These are phyloP conservation scores for Alauda arvensis DNA, from an alignment of 2,797 vertebrate genomes.

Conservation along the genomic window DNA sequence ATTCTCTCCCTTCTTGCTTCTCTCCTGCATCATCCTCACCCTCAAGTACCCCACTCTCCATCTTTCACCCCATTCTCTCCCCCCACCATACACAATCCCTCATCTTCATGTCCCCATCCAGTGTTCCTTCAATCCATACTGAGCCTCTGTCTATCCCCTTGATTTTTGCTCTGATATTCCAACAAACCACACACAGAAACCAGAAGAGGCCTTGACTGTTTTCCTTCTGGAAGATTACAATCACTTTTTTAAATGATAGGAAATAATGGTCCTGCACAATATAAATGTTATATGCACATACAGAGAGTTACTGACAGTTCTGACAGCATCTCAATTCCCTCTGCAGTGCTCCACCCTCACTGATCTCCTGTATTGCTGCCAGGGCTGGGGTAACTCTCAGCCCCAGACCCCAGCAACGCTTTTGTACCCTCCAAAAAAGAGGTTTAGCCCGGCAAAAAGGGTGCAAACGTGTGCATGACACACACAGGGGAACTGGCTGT, in stretches of 20 bases:
- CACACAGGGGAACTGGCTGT: background rate
- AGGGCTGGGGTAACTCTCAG: background rate
- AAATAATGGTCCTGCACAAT: background rate
- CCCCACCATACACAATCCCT: background rate
- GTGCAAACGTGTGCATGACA: background rate
- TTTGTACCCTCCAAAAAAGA: background rate
- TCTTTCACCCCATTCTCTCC: background rate
- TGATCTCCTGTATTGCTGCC: background rate
- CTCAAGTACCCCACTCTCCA: background rate
- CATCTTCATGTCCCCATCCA: background rate
- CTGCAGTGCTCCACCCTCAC: background rate
- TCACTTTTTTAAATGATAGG: background rate
- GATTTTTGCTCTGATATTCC: background rate
- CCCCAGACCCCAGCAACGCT: background rate
- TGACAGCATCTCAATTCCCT: background rate
- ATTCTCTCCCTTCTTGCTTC: background rate
- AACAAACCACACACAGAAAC: background rate
- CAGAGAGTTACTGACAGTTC: background rate
- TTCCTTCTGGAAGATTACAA: background rate
- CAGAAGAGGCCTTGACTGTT: fast-evolving
- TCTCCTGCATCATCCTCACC: background rate
- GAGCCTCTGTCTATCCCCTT: background rate
- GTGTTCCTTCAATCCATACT: background rate
- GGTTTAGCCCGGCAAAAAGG: background rate
- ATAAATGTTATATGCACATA: fast-evolving